These are phyloP conservation scores for Papilio glaucus DNA, from an alignment of 1,140 invertebrate species.

Conservation along the genomic window DNA sequence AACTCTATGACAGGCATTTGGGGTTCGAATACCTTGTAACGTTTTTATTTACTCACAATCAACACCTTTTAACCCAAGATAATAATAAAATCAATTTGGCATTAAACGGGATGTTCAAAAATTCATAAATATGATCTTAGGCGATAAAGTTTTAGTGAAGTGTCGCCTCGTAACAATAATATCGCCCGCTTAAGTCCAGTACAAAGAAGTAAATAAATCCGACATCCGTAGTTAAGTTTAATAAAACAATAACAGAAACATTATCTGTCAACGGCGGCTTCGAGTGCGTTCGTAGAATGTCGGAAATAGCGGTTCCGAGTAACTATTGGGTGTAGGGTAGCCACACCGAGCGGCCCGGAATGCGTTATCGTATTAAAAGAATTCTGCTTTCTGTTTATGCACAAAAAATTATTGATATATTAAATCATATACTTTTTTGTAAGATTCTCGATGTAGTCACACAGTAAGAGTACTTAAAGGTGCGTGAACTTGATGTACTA, in stretches of 20 bases:
- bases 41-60: too few species aligned
- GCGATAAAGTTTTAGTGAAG: background rate
- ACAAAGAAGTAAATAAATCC: slow-evolving; percentile 1
- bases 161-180: background rate
- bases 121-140: too few species aligned
- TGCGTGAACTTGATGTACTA: too few species aligned
- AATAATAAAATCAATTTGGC: too few species aligned
- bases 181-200: background rate
- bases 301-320: slow-evolving; percentile 80
- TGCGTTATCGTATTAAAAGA: background rate
- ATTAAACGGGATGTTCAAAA: too few species aligned
- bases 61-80: too few species aligned
- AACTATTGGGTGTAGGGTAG: slow-evolving; percentile 56
- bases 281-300: slow-evolving; percentile 72
- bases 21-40: too few species aligned
- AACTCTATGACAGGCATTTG: background rate
- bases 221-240: slow-evolving; percentile 23
- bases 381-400: background rate
- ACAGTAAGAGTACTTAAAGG: too few species aligned
- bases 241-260: slow-evolving; percentile 39
- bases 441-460: too few species aligned
- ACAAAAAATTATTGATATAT: background rate
- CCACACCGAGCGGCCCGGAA: background rate
- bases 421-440: background rate
- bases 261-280: slow-evolving; percentile 52